Evolutionary conservation across 2,888 invertebrate genomes (phyloP).

Genomic region (Phengaris alcon): DNA sequence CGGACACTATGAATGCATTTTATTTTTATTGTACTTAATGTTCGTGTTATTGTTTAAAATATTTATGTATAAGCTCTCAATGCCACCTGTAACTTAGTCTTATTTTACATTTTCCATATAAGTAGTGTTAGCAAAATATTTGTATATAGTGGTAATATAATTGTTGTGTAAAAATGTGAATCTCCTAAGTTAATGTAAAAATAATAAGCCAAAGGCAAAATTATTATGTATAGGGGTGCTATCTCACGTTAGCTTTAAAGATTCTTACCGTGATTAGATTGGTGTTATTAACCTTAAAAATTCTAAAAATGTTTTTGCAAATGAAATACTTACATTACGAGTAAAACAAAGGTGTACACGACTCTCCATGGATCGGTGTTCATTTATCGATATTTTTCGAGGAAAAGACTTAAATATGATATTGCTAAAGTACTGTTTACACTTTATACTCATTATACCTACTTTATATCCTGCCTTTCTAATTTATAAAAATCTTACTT

Average conservation of each 20-base stretch:
- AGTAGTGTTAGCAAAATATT: constrained; percentile 47
- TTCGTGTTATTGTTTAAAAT: constrained; percentile 31
- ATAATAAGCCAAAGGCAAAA: constrained; percentile 72
- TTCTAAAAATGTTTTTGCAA: constrained; percentile 41
- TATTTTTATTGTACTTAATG: constrained; percentile 36
- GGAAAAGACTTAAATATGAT: constrained; percentile 24
- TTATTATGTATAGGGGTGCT: constrained; percentile 67
- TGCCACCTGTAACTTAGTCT: constrained; percentile 53
- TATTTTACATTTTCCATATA: constrained; percentile 43
- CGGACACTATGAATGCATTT: constrained; percentile 13
- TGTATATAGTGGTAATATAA: constrained; percentile 47
- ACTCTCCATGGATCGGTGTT: neutral
- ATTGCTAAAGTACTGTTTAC: constrained; percentile 22
- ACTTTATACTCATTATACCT: constrained; percentile 26
- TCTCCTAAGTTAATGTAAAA: constrained; percentile 51
- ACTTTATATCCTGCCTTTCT: constrained; percentile 25
- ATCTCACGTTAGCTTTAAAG: constrained; percentile 65
- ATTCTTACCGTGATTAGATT: constrained; percentile 39
- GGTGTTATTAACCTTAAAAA: constrained; percentile 49
- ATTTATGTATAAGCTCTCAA: constrained; percentile 45
- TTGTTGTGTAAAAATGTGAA: constrained; percentile 47
- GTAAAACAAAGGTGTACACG: constrained; percentile 27
- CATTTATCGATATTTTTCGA: constrained; percentile 7
- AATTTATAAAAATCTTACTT: constrained; percentile 10
- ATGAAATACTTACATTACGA: constrained; percentile 35